Evolutionary conservation across 2,888 invertebrate genomes (phyloP), one percentile per base, ranked within the genome.

Genomic region (Glaucopsyche alexis): DNA sequence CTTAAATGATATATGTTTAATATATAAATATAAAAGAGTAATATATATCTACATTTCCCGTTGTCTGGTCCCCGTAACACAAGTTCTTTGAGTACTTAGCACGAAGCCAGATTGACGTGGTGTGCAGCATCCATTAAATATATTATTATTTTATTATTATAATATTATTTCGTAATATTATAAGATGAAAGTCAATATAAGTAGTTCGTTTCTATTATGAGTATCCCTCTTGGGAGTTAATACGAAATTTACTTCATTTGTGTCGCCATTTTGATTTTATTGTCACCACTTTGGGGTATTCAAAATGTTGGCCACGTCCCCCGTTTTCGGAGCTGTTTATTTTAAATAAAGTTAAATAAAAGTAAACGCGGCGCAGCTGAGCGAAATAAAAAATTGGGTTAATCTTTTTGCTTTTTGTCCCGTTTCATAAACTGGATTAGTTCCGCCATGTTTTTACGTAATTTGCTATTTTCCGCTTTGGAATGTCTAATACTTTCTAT

Each of bases 341-440:
- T 91, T 91, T 91, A 90, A 91, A 91, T 91, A 90, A 90, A 89
- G 88, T 84, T 90, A 89, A 90, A 89, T 88, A 87, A 89, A 90
- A 89, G 88, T 84, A 88, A 90, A 87, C 89, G 85, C 85, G 78
- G 80, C 82, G 84, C 84, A 81, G 83, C 83, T 81, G 86, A 82
- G 84, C 80, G 84, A 87, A 88, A 88, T 90, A 85, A 89, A 90
- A 89, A 89, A 89, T 89, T 86, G 85, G 86, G 83, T 50, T 81
- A 85, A 86, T 87, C 84, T 85, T 87, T 81, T 74, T 74, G 72
- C 73, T 76, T 74, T 73, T 73, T 72, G 52, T 16, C 45, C 71
- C 45, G 72, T 71, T 71, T 67, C 71, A 69, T 60, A 67, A 64
- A 64, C 70, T 11, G 67, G 67, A 42, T 19, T 55, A 64, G 45